A percentile compares a stretch with the other conserved stretches of the same genome.
These are phyloP conservation scores for Calameuta idolon DNA, from an alignment of 2,888 invertebrate genomes.

Conservation along the genomic window DNA sequence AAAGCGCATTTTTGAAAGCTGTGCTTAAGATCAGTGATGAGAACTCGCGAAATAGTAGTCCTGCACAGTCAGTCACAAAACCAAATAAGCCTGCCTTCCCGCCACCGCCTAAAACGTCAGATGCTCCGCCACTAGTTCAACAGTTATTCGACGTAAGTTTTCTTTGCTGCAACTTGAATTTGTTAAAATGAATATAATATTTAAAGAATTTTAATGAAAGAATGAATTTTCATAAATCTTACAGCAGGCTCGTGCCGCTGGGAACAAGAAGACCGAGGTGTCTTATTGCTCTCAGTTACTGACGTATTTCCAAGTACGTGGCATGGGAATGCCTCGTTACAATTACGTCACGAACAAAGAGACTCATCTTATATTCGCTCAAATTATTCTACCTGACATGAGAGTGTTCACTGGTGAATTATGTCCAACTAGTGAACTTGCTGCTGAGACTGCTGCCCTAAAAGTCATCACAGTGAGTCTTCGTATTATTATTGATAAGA, in stretches of 20 bases:
- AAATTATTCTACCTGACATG: constrained; percentile 68
- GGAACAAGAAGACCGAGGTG: constrained; percentile 35
- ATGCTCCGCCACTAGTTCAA: constrained; percentile 62
- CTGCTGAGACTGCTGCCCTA: constrained; percentile 67
- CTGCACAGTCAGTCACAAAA: constrained; percentile 27
- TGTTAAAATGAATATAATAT: background rate
- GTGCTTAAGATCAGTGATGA: constrained; percentile 60
- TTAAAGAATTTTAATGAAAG: background rate
- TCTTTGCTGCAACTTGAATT: constrained; percentile 2
- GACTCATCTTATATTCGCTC: constrained; percentile 61
- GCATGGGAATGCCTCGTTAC: constrained; percentile 67
- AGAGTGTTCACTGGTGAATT: constrained; percentile 67
- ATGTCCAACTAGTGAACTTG: constrained; percentile 67
- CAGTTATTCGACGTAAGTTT: constrained; percentile 62
- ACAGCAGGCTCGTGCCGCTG: constrained; percentile 55
- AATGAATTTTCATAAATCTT: constrained; percentile 22
- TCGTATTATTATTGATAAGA: background rate
- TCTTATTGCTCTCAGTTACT: constrained; percentile 63
- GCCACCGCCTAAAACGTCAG: constrained; percentile 41
- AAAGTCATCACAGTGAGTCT: constrained; percentile 54
- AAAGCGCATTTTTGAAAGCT: constrained; percentile 62
- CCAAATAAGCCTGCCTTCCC: constrained; percentile 40
- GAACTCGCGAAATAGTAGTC: constrained; percentile 39
- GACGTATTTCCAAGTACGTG: constrained; percentile 65
- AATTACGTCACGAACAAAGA: constrained; percentile 60